Base-by-base conservation (phyloP, 2,888 invertebrate species). In the Drosophila melanosoma region DNA sequence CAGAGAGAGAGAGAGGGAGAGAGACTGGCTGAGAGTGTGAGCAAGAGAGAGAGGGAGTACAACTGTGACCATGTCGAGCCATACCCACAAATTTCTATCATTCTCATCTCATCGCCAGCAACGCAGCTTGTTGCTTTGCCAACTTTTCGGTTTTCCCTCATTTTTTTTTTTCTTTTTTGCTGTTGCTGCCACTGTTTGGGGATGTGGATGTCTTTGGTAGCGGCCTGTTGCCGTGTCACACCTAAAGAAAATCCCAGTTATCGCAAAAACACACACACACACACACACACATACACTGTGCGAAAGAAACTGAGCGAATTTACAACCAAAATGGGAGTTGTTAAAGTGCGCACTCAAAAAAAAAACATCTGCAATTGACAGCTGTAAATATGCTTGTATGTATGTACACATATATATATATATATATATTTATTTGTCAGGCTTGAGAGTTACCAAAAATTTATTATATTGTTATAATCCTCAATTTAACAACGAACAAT, bases 71-170 rank as follows among this genome's bases (percentile, higher is more conserved):
- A 69, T 65, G 66, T 63, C 57, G 58, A 51, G 63, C 69, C 74
- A 69, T 68, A 38, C 56, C 76, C 74, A 70, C 74, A 74, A 76
- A 71, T 74, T 65, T 66, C 54, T 69, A 66, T 68, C 62, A 59
- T 51, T 63, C 45, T 54, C 58, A 59, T 74, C 79, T 71, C 79
- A 81, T 87, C 79, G 81, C 83, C 87, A 83, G 72, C 79, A 81
- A 73, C 85, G 76, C 83, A 85, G 87, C 85, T 87, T 85, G 85
- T 85, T 87, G 88, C 86, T 87, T 85, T 85, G 79, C 88, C 86
- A 87, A 85, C 87, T 85, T 81, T 85, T 76, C 64, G 61, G 60
- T 58, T 68, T 38, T 59, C 10, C 20, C 42, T 35, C 45, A 10
- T 53, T 26, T 59, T 11, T 33, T 35, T 45, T 45, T 26, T 20